Evolutionary conservation across 2,888 invertebrate species (phyloP), one percentile per base, ranked within the genome.

Genomic region (Byasa hedistus): DNA sequence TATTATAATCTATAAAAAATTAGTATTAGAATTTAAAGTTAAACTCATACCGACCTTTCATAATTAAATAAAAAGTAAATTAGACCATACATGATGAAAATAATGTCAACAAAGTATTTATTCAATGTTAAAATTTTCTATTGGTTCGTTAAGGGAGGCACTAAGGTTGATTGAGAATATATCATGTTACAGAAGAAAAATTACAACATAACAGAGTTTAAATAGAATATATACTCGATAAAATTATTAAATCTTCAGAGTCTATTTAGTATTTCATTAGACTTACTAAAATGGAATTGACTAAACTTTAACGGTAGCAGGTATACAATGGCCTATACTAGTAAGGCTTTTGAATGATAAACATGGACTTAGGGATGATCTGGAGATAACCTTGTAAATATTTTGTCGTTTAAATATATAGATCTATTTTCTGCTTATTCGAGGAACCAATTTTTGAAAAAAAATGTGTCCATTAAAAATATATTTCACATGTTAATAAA

Each of bases 281-380:
- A 57, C 39, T 39, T 54, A 58, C 48, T 5, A 48, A 17, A 17
- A 63, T 57, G 63, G 57, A 63, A 57, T 57, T 63, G 62, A 63
- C 5, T 61, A 23, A 54, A 22, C 19, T 59, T 59, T 24, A 59
- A 59, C 19, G 12, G 8, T 19, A 17, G 48, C 7, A 44, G 1
- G 23, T 56, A 61, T 57, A 51, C 56, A 24, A 17, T 19, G 57
- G 52, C 51, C 32, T 12, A 22, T 52, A 52, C 17, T 19, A 55
- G 22, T 19, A 27, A 15, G 22, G 44, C 0, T 32, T 55, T 44
- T 21, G 57, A 55, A 39, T 55, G 58, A 22, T 17, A 21, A 24
- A 54, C 48, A 63, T 66, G 66, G 56, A 63, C 62, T 63, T 66
- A 21, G 59, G 63, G 63, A 63, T 66, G 55, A 48, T 19, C 8